phyloP scores from a whole-genome alignment of 2,888 invertebrate genomes.

The Girardia tigrina region DNA sequence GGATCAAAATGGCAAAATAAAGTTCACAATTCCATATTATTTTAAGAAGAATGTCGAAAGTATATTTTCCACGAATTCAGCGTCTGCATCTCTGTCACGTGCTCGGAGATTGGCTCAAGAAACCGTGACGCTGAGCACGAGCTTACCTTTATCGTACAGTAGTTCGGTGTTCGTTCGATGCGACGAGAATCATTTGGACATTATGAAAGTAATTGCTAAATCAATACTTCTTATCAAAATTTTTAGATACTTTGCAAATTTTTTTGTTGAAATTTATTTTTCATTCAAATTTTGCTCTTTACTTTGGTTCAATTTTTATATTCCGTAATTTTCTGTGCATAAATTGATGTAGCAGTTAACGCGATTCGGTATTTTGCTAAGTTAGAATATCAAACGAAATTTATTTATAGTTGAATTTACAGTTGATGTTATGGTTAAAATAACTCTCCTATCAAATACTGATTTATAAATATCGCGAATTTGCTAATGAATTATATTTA shows the following conservation, averaged over 20 bases:
- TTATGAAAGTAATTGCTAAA: constrained; percentile 64
- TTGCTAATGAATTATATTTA: too few species aligned
- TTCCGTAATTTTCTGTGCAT: too few species aligned
- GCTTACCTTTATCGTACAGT: constrained; percentile 75
- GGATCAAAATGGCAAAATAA: constrained; percentile 57
- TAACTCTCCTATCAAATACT: too few species aligned
- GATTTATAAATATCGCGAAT: too few species aligned
- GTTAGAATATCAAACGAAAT: too few species aligned
- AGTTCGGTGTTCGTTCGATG: constrained; percentile 86
- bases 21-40: constrained; percentile 68
- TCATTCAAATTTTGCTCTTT: too few species aligned
- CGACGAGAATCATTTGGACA: constrained; percentile 78
- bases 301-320: too few species aligned
- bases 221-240: background rate
- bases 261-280: too few species aligned
- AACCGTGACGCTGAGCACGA: constrained; percentile 77
- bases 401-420: too few species aligned
- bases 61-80: constrained; percentile 55
- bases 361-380: too few species aligned
- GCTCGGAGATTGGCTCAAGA: constrained; percentile 84
- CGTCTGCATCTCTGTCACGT: constrained; percentile 64
- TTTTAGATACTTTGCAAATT: background rate
- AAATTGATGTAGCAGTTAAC: too few species aligned
- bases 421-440: too few species aligned
- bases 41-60: constrained; percentile 41